Evolutionary conservation across 2,888 invertebrate genomes (phyloP), one percentile per base, ranked within the genome.

Genomic region (Epinotia demarniana): DNA sequence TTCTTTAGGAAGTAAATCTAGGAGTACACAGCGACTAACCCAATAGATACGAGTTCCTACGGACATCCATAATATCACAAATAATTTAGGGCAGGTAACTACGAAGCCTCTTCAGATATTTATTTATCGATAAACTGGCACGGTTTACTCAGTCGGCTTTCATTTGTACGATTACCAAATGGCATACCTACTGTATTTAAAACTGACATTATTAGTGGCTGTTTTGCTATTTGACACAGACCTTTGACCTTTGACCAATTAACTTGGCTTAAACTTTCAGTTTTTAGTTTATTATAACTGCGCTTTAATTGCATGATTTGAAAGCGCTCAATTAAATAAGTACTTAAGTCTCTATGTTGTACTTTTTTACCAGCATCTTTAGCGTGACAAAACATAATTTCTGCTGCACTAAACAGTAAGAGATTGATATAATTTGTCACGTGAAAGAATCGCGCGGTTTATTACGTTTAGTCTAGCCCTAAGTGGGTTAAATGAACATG

Each of bases 71-170:
- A 88, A 90, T 93, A 93, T 93, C 93, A 92, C 92, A 90, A 92
- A 92, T 93, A 92, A 93, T 92, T 93, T 93, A 93, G 89, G 91
- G 75, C 72, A 67, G 75, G 90, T 90, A 92, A 92, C 92, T 90
- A 90, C 84, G 78, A 86, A 86, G 88, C 92, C 90, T 90, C 90
- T 86, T 87, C 81, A 87, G 87, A 88, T 84, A 81, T 77, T 39
- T 84, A 81, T 77, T 39, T 77, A 81, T 78, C 77, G 70, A 78
- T 79, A 78, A 73, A 76, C 77, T 77, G 73, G 72, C 75, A 75
- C 71, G 27, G 62, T 58, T 70, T 62, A 68, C 77, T 82, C 80
- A 81, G 80, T 81, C 64, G 9, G 8, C 61, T 27, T 60, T 53
- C 53, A 53, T 53, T 53, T 53, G 53, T n/a, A 53, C 53, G n/a